Base-by-base conservation (phyloP, 2,888 invertebrate genomes). In the Ectemnius continuus region DNA sequence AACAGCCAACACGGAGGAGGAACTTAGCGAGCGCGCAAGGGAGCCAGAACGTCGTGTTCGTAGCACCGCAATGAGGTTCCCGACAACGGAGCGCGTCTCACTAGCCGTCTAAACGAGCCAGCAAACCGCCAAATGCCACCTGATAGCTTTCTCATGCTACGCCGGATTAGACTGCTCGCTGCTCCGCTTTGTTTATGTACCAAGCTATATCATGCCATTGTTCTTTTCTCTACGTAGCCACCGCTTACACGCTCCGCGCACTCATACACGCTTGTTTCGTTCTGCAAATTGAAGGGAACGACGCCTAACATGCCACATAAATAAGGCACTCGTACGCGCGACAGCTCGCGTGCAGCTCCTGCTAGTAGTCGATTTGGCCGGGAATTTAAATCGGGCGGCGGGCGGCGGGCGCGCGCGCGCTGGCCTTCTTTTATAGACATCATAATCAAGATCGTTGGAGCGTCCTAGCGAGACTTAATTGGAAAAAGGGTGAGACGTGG, bases 91-190 rank as follows among this genome's bases (percentile, higher is more conserved):
- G 83, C 75, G 79, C 73, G 72, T 78, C 78, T 76, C 72, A 65
- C 73, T 67, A 81, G 76, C 84, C 79, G 82, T 82, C 84, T 80
- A 79, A 83, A 85, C 83, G 82, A 82, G 79, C 83, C 70, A 84
- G 75, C 85, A 82, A 87, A 87, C 87, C 87, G 78, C 87, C 83
- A 76, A 87, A 85, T 83, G 81, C 80, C 84, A 80, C 82, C 79
- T 84, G 85, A 81, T 84, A 82, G 78, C 75, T 82, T 73, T 68
- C 60, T 61, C 74, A 76, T 74, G 79, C 80, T 75, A 62, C 72
- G 36, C 36, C 36, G 36, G 36, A 36, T 36, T 36, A 36, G 36
- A 36, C 8, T n/a, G n/a, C 36, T 11, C 36, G 36, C 36, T 36
- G 5, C 36, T 11, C 36, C 36, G 36, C 36, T 36, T 36, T 36